Evolutionary conservation across 2,797 vertebrate species (phyloP).

Genomic region (Typhlichthys eigenmanni): DNA sequence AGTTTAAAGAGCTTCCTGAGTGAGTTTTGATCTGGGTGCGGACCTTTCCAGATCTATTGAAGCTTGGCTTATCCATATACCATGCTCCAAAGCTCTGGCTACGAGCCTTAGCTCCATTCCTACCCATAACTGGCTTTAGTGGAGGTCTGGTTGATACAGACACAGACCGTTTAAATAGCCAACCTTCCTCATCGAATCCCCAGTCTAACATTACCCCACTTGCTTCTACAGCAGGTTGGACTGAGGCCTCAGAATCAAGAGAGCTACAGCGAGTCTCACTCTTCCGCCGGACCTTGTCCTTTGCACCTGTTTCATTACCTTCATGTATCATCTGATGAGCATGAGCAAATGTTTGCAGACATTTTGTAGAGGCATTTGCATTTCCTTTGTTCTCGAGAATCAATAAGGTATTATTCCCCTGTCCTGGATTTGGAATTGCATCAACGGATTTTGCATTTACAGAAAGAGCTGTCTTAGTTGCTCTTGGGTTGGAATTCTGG

Average conservation of each 20-base stretch:
- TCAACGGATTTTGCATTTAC: conserved; percentile 81
- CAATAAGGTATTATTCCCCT: conserved; percentile 79
- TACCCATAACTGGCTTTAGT: conserved; percentile 89
- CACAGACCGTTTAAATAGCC: conserved; percentile 82
- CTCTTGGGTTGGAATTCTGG: conserved; percentile 76
- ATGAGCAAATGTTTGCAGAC: conserved; percentile 61
- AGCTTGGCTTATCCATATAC: conserved; percentile 81
- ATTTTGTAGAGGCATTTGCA: conserved; percentile 76
- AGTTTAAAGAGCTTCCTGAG: conserved; percentile 77
- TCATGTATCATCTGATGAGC: conserved; percentile 18
- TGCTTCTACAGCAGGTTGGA: conserved; percentile 54
- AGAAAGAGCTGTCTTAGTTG: conserved; percentile 76
- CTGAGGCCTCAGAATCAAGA: conserved; percentile 55
- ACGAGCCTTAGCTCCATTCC: conserved; percentile 91
- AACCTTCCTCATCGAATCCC: conserved; percentile 80
- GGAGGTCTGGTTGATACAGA: conserved; percentile 85
- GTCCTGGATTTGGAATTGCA: conserved; percentile 79
- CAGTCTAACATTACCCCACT: conserved; percentile 65
- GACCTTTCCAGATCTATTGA: conserved; percentile 77
- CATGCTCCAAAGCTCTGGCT: conserved; percentile 89
- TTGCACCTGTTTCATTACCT: conserved; percentile 40
- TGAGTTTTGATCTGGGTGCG: conserved; percentile 88
- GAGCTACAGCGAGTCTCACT: conserved; percentile 63
- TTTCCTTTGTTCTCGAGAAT: conserved; percentile 84
- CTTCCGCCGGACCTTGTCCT: conserved; percentile 53